phyloP scores from a whole-genome alignment of 2,797 vertebrate species.

The Rachycentron canadum region DNA sequence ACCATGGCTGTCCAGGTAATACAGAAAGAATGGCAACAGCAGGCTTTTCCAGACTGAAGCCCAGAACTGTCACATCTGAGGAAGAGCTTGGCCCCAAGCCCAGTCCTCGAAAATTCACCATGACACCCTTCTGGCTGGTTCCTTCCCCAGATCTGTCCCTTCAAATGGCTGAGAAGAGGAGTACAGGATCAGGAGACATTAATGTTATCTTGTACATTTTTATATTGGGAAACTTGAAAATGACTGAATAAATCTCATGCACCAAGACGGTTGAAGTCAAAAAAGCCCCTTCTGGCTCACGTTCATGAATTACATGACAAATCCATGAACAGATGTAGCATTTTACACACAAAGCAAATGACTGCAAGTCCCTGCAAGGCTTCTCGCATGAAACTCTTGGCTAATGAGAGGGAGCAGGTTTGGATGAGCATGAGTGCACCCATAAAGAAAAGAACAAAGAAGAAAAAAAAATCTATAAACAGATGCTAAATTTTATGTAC shows the following conservation, averaged over 20 bases:
- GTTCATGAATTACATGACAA: slow-evolving; percentile 65
- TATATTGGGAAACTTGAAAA: slow-evolving; percentile 51
- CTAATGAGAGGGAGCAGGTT: slow-evolving; percentile 61
- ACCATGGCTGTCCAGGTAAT: slow-evolving; percentile 64
- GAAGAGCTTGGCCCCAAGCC: slow-evolving; percentile 73
- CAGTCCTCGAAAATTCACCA: slow-evolving; percentile 67
- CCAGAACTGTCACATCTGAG: slow-evolving; percentile 78
- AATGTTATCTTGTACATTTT: slow-evolving; percentile 57
- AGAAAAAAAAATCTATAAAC: slow-evolving; percentile 66
- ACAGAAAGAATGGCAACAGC: slow-evolving; percentile 73
- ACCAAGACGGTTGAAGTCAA: slow-evolving; percentile 27
- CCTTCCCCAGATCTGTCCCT: slow-evolving; percentile 56
- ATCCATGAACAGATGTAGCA: slow-evolving; percentile 69
- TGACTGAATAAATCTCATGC: slow-evolving; percentile 33
- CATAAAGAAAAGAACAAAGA: slow-evolving; percentile 52
- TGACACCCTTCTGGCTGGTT: slow-evolving; percentile 72
- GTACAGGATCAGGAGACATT: slow-evolving; percentile 53
- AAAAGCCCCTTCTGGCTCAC: slow-evolving; percentile 50
- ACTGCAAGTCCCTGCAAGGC: slow-evolving; percentile 61
- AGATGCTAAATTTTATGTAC: slow-evolving; percentile 72
- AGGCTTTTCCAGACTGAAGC: slow-evolving; percentile 73
- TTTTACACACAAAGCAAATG: slow-evolving; percentile 64
- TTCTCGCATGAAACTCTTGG: slow-evolving; percentile 58
- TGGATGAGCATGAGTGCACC: slow-evolving; percentile 51
- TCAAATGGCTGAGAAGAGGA: slow-evolving; percentile 51